A percentile compares a stretch with the other conserved stretches of the same genome.
phyloP scores from a whole-genome alignment of 2,888 invertebrate genomes.

The Terebella lapidaria region DNA sequence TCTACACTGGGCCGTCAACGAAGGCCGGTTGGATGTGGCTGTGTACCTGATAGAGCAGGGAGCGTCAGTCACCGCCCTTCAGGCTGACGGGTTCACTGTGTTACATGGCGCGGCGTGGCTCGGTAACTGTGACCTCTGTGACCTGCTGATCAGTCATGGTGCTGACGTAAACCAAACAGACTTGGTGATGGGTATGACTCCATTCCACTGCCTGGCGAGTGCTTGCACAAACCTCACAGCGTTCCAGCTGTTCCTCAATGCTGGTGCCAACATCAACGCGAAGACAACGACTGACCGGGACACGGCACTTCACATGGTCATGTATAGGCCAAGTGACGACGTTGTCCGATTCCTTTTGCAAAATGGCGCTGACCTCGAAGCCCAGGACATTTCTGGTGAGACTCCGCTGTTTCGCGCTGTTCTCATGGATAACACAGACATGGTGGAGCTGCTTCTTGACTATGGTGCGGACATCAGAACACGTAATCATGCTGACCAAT shows the following conservation, averaged over 20 bases:
- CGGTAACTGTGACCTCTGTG: constrained; percentile 33
- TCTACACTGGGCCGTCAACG: constrained; percentile 40
- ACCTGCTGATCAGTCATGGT: constrained; percentile 30
- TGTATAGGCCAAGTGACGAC: too few relatives aligned
- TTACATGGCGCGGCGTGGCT: constrained; percentile 41
- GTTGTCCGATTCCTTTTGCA: too few relatives aligned
- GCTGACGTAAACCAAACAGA: constrained; percentile 35
- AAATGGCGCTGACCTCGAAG: constrained; percentile 32
- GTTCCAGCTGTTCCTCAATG: constrained; percentile 29
- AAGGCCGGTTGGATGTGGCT: constrained; percentile 29
- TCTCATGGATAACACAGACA: constrained; percentile 33
- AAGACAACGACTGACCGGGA: constrained; percentile 30
- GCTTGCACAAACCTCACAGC: constrained; percentile 34
- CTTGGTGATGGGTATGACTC: constrained; percentile 39
- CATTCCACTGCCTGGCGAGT: constrained; percentile 40
- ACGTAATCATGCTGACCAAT: constrained; percentile 26
- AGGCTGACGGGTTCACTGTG: constrained; percentile 42
- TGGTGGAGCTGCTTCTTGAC: constrained; percentile 33
- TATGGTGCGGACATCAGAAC: constrained; percentile 34
- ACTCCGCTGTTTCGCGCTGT: constrained; percentile 39
- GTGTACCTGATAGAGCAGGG: constrained; percentile 32
- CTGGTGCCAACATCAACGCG: constrained; percentile 30
- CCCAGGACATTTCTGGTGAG: constrained; percentile 30
- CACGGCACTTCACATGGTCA: constrained; percentile 38
- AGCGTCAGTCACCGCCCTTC: constrained; percentile 34